These are phyloP conservation scores for Periophthalmus modestus DNA, from an alignment of 2,113 vertebrate genomes.

Conservation along the genomic window DNA sequence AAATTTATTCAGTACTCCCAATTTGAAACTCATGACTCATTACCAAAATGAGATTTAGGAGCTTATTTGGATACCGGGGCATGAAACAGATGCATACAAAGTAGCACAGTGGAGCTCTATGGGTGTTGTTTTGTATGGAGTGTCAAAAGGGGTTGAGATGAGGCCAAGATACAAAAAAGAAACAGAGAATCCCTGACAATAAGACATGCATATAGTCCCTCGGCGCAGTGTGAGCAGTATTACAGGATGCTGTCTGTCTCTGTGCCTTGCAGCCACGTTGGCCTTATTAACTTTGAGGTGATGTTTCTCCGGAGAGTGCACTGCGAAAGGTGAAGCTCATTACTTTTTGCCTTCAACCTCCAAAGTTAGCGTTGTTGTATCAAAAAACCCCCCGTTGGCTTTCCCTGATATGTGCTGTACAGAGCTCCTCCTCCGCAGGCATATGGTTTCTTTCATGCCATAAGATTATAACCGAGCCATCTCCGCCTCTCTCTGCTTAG, in stretches of 20 bases:
- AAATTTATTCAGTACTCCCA: neutral
- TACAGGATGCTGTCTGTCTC: slow-evolving; percentile 3
- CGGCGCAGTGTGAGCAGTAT: neutral
- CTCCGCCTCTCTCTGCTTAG: neutral
- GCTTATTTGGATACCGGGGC: neutral
- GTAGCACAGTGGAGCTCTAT: neutral
- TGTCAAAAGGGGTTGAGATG: neutral
- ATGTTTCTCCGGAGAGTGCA: slow-evolving; percentile 4
- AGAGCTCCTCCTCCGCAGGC: neutral
- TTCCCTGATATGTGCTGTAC: neutral
- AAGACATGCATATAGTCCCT: neutral
- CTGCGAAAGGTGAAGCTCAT: slow-evolving; percentile 5
- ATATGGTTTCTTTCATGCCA: neutral
- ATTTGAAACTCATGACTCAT: neutral
- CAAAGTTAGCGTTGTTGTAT: slow-evolving; percentile 4
- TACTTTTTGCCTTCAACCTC: slow-evolving; percentile 1
- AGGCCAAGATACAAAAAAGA: neutral
- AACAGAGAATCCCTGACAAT: neutral
- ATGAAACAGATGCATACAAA: neutral
- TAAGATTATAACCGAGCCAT: neutral
- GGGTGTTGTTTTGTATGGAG: neutral
- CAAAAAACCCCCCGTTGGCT: neutral
- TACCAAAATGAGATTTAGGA: neutral
- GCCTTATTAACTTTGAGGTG: slow-evolving; percentile 14
- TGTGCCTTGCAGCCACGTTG: slow-evolving; percentile 10